Evolutionary conservation across 1,140 invertebrate genomes (phyloP), one percentile per base, ranked within the genome.

Genomic region (Battus philenor): DNA sequence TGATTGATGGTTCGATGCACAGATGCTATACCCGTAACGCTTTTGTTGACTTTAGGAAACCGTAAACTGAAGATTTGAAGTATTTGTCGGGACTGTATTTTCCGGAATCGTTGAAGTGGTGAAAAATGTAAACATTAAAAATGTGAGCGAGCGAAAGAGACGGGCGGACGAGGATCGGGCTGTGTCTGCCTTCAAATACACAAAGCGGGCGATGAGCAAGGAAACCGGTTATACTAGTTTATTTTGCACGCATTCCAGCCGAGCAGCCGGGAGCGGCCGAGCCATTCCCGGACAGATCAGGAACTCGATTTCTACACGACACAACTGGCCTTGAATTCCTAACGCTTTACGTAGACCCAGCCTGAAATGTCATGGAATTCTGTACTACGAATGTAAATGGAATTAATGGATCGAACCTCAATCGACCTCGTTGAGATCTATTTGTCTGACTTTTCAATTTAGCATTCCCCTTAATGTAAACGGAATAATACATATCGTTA

Each of bases 231-330:
- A 60, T 44, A 60, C 80, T 78, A 69, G 80, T 84, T 84, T 84
- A 84, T 84, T 83, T 84, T 84, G 77, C 80, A 81, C 76, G 65
- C 77, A 84, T 84, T 84, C 80, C 77, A 59, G 68, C 47, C 63
- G 65, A 59, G 54, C 53, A 46, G 56, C 56, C 60, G 65, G 65
- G 67, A 76, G 59, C 59, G 67, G 62, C 69, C 61, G 60, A 63
- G 58, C 68, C 68, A 66, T 68, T 77, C 77, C 75, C 59, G 68
- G 53, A 55, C 63, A 43, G 68, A 78, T 70, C 73, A 63, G 68
- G 70, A 77, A 68, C 72, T 67, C 60, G 63, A 68, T 72, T 68
- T 62, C 53, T 71, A 47, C 60, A 54, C 50, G 52, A 50, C 47
- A 60, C 51, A 44, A 52, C 54, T 73, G 68, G 50, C 77, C 79